A percentile compares a stretch with the other conserved stretches of the same genome.
Evolutionary conservation across 2,888 invertebrate species (phyloP).

Genomic region (Drosophila lutescens): DNA sequence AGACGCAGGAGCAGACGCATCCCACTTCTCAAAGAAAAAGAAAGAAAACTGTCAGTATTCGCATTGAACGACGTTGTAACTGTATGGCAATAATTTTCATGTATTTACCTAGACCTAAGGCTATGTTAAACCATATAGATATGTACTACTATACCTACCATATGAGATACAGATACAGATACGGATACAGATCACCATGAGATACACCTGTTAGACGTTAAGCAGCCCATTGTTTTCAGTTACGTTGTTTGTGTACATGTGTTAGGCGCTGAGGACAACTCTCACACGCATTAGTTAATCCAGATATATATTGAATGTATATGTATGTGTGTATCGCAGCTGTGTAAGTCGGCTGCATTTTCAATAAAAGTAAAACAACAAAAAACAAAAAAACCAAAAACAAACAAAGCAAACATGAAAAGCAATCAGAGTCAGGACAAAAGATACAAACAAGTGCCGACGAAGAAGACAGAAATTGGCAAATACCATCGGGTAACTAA

Average conservation of each 20-base stretch:
- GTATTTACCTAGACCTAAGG: slow-evolving; percentile 68
- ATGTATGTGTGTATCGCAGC: slow-evolving; percentile 45
- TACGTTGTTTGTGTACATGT: slow-evolving; percentile 29
- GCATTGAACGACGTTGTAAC: slow-evolving; percentile 80
- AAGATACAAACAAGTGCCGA: slow-evolving; percentile 56
- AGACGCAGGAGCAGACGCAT: slow-evolving; percentile 9
- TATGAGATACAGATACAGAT: slow-evolving; percentile 22
- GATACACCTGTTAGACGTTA: slow-evolving; percentile 38
- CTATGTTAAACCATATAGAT: slow-evolving; percentile 39
- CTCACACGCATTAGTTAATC: slow-evolving; percentile 45
- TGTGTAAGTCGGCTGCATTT: slow-evolving; percentile 61
- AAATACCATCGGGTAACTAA: slow-evolving; percentile 11
- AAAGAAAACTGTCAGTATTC: slow-evolving; percentile 58
- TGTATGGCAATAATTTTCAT: slow-evolving; percentile 80
- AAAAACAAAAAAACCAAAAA: slow-evolving; percentile 17
- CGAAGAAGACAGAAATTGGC: slow-evolving; percentile 42
- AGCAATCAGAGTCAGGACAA: slow-evolving; percentile 18
- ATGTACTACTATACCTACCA: slow-evolving; percentile 5
- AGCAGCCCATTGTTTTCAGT: slow-evolving; percentile 47
- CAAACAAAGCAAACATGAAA: slow-evolving; percentile 17
- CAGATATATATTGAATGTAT: slow-evolving; percentile 40
- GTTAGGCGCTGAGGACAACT: slow-evolving; percentile 29
- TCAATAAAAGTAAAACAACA: slow-evolving; percentile 57
- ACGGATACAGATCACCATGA: slow-evolving; percentile 8
- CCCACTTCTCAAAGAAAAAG: background rate